Percentiles rank a stretch among this genome's conserved stretches.
These are phyloP conservation scores for Caenorhabditis macrosperma DNA, from an alignment of 2,888 invertebrate species.

Conservation along the genomic window DNA sequence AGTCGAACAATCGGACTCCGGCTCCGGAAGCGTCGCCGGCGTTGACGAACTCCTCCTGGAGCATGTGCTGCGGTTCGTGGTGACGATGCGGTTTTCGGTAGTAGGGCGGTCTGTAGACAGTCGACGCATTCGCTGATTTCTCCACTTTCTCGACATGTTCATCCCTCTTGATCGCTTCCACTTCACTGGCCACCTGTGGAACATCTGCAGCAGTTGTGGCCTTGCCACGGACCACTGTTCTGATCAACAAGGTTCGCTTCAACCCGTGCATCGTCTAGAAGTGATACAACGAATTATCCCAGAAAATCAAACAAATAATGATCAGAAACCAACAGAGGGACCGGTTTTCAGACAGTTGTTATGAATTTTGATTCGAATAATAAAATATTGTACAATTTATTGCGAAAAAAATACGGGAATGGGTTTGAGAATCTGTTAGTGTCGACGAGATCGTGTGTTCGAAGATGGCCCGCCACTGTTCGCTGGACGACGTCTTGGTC, in stretches of 20 bases:
- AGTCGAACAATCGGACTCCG: slow-evolving; percentile 76
- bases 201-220: slow-evolving; percentile 26
- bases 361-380: background rate
- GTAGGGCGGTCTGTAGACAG: slow-evolving; percentile 65
- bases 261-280: slow-evolving; percentile 38
- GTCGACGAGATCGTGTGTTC: slow-evolving; percentile 48
- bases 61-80: slow-evolving; percentile 66
- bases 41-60: slow-evolving; percentile 71
- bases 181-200: background rate
- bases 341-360: slow-evolving; percentile 4
- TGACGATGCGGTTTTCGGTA: slow-evolving; percentile 66
- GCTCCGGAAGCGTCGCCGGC: slow-evolving; percentile 69
- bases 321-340: background rate
- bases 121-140: slow-evolving; percentile 55
- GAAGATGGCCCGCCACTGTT: slow-evolving; percentile 34
- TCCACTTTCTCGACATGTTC: background rate
- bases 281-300: background rate
- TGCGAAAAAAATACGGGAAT: background rate
- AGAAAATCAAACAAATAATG: background rate
- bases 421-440: slow-evolving; percentile 3
- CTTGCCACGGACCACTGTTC: slow-evolving; percentile 36
- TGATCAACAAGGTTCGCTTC: slow-evolving; percentile 26
- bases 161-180: background rate
- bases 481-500: slow-evolving; percentile 16
- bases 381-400: background rate